Evolutionary conservation across 2,888 invertebrate genomes (phyloP).

Genomic region (Hyposoter dolosus): DNA sequence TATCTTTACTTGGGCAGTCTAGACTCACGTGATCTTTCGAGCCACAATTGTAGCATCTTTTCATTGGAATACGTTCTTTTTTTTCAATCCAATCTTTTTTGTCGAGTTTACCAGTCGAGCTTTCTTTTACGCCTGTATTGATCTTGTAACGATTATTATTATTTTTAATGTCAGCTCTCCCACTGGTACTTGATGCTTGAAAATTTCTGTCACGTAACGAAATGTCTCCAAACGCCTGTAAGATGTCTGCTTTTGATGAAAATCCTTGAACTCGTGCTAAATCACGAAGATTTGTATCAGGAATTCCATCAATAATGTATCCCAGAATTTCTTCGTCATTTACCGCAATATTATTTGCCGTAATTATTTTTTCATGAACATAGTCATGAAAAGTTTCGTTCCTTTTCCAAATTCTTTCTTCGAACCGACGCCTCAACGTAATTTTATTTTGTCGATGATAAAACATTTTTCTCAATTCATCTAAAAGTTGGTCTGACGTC

Average conservation of each 20-base stretch:
- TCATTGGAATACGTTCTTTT: not conserved
- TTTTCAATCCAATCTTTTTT: too few species aligned
- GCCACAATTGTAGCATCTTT: not conserved
- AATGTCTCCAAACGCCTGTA: slow-evolving; percentile 2
- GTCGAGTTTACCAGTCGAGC: not conserved
- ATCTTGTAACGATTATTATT: not conserved
- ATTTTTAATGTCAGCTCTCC: not conserved
- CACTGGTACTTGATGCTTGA: not conserved
- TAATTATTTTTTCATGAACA: too few species aligned
- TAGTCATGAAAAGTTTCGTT: not conserved
- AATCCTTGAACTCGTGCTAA: slow-evolving; percentile 6
- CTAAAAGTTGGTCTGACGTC: not conserved
- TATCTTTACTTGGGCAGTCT: not conserved
- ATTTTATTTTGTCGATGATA: slow-evolving; percentile 9
- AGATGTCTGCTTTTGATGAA: not conserved
- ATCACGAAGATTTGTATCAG: not conserved
- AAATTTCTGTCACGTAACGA: not conserved
- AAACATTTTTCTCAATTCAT: not conserved
- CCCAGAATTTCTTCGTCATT: not conserved
- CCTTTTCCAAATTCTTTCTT: not conserved
- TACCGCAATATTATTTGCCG: not conserved
- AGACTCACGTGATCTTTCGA: not conserved
- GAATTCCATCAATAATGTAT: not conserved
- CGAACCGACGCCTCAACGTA: not conserved
- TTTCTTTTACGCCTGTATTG: not conserved